Evolutionary conservation across 1,140 invertebrate species (phyloP).

Genomic region (Cotesia glomerata): DNA sequence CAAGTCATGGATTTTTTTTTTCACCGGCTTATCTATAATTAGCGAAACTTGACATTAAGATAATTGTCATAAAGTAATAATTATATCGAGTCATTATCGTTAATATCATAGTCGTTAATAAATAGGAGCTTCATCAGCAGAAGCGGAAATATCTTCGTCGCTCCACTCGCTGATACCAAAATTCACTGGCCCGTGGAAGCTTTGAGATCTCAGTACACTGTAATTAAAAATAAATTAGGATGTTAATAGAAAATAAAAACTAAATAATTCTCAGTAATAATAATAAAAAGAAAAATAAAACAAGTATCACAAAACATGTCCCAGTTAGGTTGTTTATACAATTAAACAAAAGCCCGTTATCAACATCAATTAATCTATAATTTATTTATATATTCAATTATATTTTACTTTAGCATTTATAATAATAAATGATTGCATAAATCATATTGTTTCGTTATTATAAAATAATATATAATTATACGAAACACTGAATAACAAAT

Average conservation of each 20-base stretch:
- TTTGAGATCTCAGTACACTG: constrained; percentile 66
- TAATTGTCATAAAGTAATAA: background rate
- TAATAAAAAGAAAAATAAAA: constrained; percentile 16
- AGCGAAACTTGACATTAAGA: background rate
- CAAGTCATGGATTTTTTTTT: background rate
- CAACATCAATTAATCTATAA: background rate
- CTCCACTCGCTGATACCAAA: constrained; percentile 48
- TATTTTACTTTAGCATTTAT: background rate
- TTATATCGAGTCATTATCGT: background rate
- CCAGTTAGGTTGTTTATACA: background rate
- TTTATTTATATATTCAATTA: constrained; percentile 5
- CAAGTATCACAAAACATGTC: background rate
- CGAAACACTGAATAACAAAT: constrained; percentile 17
- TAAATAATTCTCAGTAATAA: constrained; percentile 12
- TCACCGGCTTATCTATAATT: background rate
- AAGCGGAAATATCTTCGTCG: constrained; percentile 48
- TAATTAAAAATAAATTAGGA: constrained; percentile 30
- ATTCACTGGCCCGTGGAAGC: constrained; percentile 63
- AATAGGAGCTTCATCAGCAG: constrained; percentile 46
- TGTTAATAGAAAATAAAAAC: background rate
- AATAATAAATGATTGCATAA: background rate
- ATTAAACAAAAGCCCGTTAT: constrained; percentile 8
- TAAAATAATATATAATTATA: background rate
- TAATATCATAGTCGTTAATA: constrained; percentile 29
- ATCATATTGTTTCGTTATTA: constrained; percentile 6